Evolutionary conservation across 2,797 vertebrate species (phyloP), one percentile per base, ranked within the genome.

Genomic region (Halcyon leucocephala): DNA sequence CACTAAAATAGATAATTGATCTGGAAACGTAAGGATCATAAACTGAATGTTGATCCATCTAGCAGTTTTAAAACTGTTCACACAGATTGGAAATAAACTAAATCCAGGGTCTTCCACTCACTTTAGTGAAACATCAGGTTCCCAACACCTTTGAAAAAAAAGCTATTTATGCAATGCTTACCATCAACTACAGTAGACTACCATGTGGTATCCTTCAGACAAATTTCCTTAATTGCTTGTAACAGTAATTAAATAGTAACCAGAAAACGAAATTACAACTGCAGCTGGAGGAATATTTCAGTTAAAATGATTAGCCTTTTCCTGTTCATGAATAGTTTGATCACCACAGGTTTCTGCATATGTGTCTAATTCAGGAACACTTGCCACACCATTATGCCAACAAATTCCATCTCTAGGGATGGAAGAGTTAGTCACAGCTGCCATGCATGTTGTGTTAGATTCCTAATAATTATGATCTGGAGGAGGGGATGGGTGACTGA

Each of bases 221-320:
- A 57, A 91, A 95, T 91, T 95, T 89, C 64, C 55, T 82, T 83
- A 69, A 96, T 72, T 91, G 10, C 14, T 93, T 93, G 13, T 71
- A 90, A 61, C 93, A 95, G 77, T 96, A 97, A 96, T 93, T 89
- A 95, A 95, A 91, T 95, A 93, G 66, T 24, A 86, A 60, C 22
- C 13, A 73, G 71, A 94, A 96, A 95, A 95, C 91, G 25, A 86
- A 93, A 94, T 96, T 95, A 81, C 13, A 29, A n/a, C 51, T 88
- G 82, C 84, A 93, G 52, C 74, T 83, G 74, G 55, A 58, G 26
- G n/a, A 90, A 58, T 89, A 80, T 52, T 94, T 88, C 67, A 82
- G 26, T 79, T 86, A 73, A 91, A 94, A 91, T 91, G 8, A 94
- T 95, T 93, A 94, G 39, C 60, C 31, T 82, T 93, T 94, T 96